A percentile compares a stretch with the other conserved stretches of the same genome.
Evolutionary conservation across 1,140 invertebrate species (phyloP).

Genomic region (Brachionus calyciflorus): DNA sequence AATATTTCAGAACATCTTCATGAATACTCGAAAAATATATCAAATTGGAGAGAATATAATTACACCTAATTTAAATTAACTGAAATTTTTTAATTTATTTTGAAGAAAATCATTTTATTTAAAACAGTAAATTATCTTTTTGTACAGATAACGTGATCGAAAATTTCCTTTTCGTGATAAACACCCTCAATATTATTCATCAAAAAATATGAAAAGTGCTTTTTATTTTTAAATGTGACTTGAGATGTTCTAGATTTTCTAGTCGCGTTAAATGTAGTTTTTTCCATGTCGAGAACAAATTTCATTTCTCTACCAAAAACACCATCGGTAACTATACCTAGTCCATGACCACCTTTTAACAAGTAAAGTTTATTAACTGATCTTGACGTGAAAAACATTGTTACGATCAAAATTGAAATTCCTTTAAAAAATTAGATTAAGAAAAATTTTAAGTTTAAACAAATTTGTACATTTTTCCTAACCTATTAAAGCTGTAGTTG

Average conservation of each 20-base stretch:
- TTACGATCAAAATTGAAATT: background rate
- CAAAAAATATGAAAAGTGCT: conserved; percentile 38
- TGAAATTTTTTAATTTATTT: too few species aligned
- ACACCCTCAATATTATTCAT: conserved; percentile 12
- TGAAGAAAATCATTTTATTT: background rate
- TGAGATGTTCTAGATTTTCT: background rate
- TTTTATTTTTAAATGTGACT: conserved; percentile 38
- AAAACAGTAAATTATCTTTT: background rate
- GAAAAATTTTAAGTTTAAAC: background rate
- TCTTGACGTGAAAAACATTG: conserved; percentile 25
- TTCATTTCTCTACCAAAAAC: conserved; percentile 27
- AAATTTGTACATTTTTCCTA: background rate
- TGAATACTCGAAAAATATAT: too few species aligned
- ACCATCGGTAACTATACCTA: conserved; percentile 36
- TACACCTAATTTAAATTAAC: too few species aligned
- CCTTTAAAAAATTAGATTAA: background rate
- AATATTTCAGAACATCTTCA: too few species aligned
- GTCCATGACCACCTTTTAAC: background rate
- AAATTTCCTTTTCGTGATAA: conserved; percentile 38
- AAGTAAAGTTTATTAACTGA: conserved; percentile 38
- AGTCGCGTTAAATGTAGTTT: conserved; percentile 17
- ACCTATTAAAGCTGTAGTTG: conserved; percentile 22
- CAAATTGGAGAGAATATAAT: too few species aligned
- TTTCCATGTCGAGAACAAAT: background rate
- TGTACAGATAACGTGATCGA: conserved; percentile 39